Evolutionary conservation across 2,888 invertebrate species (phyloP), one percentile per base, ranked within the genome.

Genomic region (Chironomus riparius): DNA sequence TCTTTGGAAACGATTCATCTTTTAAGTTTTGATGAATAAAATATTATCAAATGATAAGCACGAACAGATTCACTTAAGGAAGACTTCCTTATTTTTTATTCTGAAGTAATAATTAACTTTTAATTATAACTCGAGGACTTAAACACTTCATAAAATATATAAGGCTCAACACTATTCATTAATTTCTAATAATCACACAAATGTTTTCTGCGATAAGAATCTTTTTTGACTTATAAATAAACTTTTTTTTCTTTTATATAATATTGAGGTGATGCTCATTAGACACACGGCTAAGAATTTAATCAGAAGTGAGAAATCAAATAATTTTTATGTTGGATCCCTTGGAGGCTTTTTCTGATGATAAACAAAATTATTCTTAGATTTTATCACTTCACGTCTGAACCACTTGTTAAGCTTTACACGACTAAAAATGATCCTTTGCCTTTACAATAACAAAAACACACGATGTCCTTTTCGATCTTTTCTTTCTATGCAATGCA

Each of bases 371-470:
- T 38, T 38, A 38, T 10, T 10, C 7, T 10, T 10, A 47, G 74
- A 74, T 74, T 74, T 74, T 74, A 74, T 74, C 74, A 68, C 48
- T 62, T 28, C 28, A 72, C 62, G 62, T 72, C 72, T 65, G n/a
- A 47, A 74, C 68, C 74, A 74, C 74, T 74, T 74, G 74, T 74
- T 74, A 65, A 22, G 47, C 74, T 74, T 22, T 72, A 38, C 61
- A 72, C 72, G 13, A 72, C 72, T 72, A 10, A 56, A n/a, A 7
- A 38, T 61, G 56, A 61, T 70, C 72, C 62, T 62, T 72, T 38
- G 7, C 10, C 38, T 38, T 7, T 1, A 38, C 21, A 13, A 7
- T 71, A n/a, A 22, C 71, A 15, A 18, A 1, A 1, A 15, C 7
- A 4, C 15, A 56, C 7, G 22, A 22, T 22, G 22, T 62, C 22